phyloP scores from a whole-genome alignment of 2,888 invertebrate species.

The Plagodis dolabraria region DNA sequence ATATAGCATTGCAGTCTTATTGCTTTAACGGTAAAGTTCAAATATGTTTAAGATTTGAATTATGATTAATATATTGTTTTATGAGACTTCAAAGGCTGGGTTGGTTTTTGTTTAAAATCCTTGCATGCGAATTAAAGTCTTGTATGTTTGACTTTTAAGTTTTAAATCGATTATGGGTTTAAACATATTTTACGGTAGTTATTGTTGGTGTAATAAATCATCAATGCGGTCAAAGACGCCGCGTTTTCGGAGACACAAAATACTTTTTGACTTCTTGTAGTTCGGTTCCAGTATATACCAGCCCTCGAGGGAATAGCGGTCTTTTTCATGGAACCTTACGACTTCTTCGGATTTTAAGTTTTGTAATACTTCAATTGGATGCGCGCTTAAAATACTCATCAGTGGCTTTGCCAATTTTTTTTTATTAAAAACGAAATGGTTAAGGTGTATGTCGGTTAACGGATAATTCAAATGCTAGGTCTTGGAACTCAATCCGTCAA shows the following conservation, averaged over 20 bases:
- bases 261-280: slow-evolving; percentile 3
- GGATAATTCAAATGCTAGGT: no score
- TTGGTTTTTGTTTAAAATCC: background rate
- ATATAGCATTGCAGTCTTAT: slow-evolving; percentile 1
- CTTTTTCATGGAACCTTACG: background rate
- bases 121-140: slow-evolving; percentile 5
- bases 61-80: slow-evolving; percentile 20
- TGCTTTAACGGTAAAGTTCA: background rate
- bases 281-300: background rate
- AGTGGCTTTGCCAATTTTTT: no score
- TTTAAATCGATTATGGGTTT: slow-evolving; percentile 17
- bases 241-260: slow-evolving; percentile 7
- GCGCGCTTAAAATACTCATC: no score
- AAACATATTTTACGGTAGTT: background rate
- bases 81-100: background rate
- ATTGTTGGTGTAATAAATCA: slow-evolving; percentile 16
- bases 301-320: background rate
- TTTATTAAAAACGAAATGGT: no score
- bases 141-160: slow-evolving; percentile 8
- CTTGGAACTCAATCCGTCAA: no score
- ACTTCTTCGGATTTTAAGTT: no score
- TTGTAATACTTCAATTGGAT: no score
- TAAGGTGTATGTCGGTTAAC: no score
- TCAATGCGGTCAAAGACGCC: slow-evolving; percentile 6
- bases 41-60: background rate